Base-by-base conservation (phyloP, 2,113 vertebrate genomes). In the Osmerus eperlanus region DNA sequence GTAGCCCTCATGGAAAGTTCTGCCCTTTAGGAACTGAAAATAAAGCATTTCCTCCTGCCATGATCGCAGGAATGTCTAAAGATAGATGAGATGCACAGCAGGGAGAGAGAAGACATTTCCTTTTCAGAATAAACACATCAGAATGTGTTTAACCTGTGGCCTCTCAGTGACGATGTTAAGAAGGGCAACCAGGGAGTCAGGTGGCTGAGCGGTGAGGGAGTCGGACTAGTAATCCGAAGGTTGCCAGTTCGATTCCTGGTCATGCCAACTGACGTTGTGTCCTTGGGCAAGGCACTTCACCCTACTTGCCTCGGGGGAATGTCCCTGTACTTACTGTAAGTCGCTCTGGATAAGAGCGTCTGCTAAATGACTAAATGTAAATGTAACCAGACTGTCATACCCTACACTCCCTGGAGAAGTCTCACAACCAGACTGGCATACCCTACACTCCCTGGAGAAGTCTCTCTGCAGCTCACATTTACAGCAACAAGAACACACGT, bases 1-100 rank as follows among this genome's bases (percentile, higher is more conserved):
- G 68, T 75, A 41, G 54, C 75, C 61, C 54, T 78, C 36, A 69
- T 78, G 72, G 72, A 78, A 84, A 80, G 71, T 1, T 68, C 15
- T 79, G 68, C 60, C 21, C 65, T 81, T 83, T 56, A 36, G 36
- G 69, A 68, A 52, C 52, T 67, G 29, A 55, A 84, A 70, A 77
- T 54, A 70, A 77, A 47, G 7, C 8, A 55, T 47, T 32, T 25
- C 53, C 25, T 75, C 52, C 41, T 72, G 28, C 72, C 6, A 71
- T 29, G 18, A 65, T 60, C 56, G 72, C 59, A 81, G 73, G 65
- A 85, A 81, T 61, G 59, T 25, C 12, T 61, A 55, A 16, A 55
- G 14, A 55, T 55, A 62, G 25, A n/a, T 15, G 32, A 16, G 7
- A 64, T 18, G 28, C 61, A 32, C 61, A 64, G 29, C 61, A 15